Evolutionary conservation across 2,113 vertebrate species (phyloP).

Genomic region (Laticauda colubrina): DNA sequence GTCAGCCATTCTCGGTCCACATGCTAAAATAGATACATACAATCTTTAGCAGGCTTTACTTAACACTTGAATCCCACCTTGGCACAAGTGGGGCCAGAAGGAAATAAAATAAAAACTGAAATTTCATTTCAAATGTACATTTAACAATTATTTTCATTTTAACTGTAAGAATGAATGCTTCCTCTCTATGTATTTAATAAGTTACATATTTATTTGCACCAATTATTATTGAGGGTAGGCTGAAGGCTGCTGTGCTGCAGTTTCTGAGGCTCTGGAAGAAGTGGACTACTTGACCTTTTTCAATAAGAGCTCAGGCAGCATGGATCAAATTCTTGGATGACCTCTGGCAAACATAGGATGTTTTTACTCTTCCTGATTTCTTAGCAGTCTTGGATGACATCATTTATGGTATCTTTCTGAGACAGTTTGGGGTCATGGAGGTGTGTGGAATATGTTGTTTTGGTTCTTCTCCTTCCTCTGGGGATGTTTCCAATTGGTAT

Average conservation of each 20-base stretch:
- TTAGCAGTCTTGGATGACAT: background rate
- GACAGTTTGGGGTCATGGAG: background rate
- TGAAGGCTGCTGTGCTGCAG: background rate
- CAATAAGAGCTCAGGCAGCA: background rate
- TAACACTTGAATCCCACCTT: background rate
- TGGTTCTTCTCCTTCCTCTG: background rate
- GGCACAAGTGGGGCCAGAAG: background rate
- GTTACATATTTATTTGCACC: background rate
- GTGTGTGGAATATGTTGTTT: background rate
- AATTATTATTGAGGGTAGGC: background rate
- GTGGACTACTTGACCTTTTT: background rate
- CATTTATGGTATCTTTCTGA: background rate
- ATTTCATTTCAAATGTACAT: background rate
- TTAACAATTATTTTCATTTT: background rate
- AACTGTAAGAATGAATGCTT: background rate
- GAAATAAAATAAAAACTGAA: background rate
- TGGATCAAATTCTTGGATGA: background rate
- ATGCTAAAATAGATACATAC: background rate
- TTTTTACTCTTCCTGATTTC: background rate
- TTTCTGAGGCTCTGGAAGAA: background rate
- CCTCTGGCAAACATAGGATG: background rate
- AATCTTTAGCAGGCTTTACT: background rate
- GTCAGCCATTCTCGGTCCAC: background rate
- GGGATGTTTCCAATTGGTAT: background rate
- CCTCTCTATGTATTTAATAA: background rate